Conservation (phyloP, 2,888 invertebrate species). For the Drosophila glabriapex region DNA sequence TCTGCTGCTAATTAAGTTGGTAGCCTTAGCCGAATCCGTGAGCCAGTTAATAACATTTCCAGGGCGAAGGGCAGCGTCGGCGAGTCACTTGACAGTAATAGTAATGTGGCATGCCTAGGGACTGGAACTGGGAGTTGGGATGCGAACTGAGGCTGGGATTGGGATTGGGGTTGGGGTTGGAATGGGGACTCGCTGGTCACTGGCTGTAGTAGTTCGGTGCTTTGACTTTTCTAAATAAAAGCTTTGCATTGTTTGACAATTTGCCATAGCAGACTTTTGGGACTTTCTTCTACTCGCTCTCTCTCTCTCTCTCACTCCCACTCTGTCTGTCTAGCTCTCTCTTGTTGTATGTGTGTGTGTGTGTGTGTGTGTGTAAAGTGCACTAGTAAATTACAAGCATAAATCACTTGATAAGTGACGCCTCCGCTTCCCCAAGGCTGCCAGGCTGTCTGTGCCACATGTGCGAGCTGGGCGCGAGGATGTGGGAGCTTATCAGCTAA, state of each 20-base stretch:
- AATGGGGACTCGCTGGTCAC: conserved; percentile 5
- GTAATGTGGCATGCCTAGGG: conserved; percentile 59
- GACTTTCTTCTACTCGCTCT: conserved; percentile 22
- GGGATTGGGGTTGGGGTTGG: not conserved
- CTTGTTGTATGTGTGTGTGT: not conserved
- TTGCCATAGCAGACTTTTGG: conserved; percentile 63
- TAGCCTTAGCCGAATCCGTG: conserved; percentile 30
- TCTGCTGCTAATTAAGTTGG: conserved; percentile 58
- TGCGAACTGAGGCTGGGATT: not conserved
- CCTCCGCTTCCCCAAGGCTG: conserved; percentile 49
- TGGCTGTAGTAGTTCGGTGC: conserved; percentile 12
- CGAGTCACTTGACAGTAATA: conserved; percentile 57
- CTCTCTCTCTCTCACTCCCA: not conserved
- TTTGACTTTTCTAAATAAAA: conserved; percentile 53
- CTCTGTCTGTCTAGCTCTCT: not conserved
- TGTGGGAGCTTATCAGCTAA: conserved; percentile 68
- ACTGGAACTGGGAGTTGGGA: not conserved
- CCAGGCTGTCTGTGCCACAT: conserved; percentile 20
- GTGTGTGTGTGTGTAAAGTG: conserved; percentile 27
- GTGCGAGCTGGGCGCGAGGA: conserved; percentile 32
- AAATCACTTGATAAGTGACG: conserved; percentile 80
- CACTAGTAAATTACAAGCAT: conserved; percentile 74
- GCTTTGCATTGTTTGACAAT: conserved; percentile 70
- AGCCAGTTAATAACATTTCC: conserved; percentile 54
- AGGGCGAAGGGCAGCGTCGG: conserved; percentile 12